Evolutionary conservation across 2,797 vertebrate genomes (phyloP).

Genomic region (Phalanger gymnotis): DNA sequence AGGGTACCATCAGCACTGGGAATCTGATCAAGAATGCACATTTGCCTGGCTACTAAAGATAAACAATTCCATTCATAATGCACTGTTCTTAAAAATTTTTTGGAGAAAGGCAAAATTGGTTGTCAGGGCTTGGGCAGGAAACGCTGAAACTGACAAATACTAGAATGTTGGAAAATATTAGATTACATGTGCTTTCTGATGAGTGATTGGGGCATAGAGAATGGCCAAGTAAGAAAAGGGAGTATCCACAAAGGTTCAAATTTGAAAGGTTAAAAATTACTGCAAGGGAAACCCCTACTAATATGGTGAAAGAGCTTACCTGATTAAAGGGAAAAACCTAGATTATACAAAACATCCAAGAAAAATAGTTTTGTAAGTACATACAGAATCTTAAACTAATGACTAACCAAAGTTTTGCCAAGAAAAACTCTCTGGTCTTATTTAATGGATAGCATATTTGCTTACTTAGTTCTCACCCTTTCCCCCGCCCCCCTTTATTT

Average conservation of each 20-base stretch:
- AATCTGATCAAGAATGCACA: not conserved
- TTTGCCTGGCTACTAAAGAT: slow-evolving; percentile 19
- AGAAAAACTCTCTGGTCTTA: not conserved
- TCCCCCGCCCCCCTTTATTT: slow-evolving; percentile 26
- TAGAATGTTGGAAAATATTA: slow-evolving; percentile 36
- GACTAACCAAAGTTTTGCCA: not conserved
- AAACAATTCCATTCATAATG: not conserved
- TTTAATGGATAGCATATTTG: not conserved
- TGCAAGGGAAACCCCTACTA: slow-evolving; percentile 9
- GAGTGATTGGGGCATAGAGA: slow-evolving; percentile 29
- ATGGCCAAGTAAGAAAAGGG: slow-evolving; percentile 50
- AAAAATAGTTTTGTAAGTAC: not conserved
- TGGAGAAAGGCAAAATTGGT: slow-evolving; percentile 50
- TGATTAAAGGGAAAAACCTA: slow-evolving; percentile 12
- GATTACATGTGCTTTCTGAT: slow-evolving; percentile 51
- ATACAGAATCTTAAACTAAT: not conserved
- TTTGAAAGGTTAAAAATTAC: slow-evolving; percentile 42
- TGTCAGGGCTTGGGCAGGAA: slow-evolving; percentile 46
- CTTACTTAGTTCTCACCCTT: slow-evolving; percentile 15
- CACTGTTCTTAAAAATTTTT: slow-evolving; percentile 14
- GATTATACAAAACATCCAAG: slow-evolving; percentile 30
- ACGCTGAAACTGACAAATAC: slow-evolving; percentile 9
- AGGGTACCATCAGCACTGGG: not conserved
- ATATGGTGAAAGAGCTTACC: slow-evolving; percentile 13
- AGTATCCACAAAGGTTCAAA: slow-evolving; percentile 52